Base-by-base conservation (phyloP, 2,113 vertebrate genomes). In the Propithecus coquereli region DNA sequence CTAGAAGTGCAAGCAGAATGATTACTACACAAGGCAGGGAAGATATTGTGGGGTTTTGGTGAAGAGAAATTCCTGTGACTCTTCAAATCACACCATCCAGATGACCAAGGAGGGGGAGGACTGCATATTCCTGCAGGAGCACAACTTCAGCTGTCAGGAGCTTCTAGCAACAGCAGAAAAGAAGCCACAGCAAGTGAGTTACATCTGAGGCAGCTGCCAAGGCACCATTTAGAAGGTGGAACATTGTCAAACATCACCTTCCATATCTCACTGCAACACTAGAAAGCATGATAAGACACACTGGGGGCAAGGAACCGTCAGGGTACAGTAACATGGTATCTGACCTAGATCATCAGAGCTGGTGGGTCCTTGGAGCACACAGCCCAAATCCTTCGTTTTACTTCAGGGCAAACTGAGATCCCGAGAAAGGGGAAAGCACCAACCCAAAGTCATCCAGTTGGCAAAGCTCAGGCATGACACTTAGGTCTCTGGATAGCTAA, bases 271-370 rank as follows among this genome's bases (percentile, higher is more conserved):
- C 54, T 54, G 52, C 65, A 86, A 88, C 54, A 81, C 52, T 37
- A 73, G 85, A 92, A 91, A 95, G 34, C 61, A 84, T 0, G 25
- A 87, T 65, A 92, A 96, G 89, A 93, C 54, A 93, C 71, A 93
- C 11, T 12, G 37, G 11, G 32, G 61, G 71, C 40, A 93, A 85
- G 22, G 30, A 27, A 40, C 9, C 43, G 23, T 88, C 37, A 94
- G 1, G 2, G 30, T 17, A 92, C 6, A 63, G 71, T 68, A 65
- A 81, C 0, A 7, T 1, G 2, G 13, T 52, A 30, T 85, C 47
- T 94, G 73, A 76, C 17, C 73, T 71, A 85, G n/a, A 68, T 77
- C 14, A 27, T 68, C 23, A 37, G 82, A 94, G 68, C 8, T 43
- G 7, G 40, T 32, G 3, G 27, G 11, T 70, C 27, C 45, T 96